A percentile compares a stretch with the other conserved stretches of the same genome.
These are phyloP conservation scores for Allolobophora icterica DNA, from an alignment of 2,888 invertebrate species.

Conservation along the genomic window DNA sequence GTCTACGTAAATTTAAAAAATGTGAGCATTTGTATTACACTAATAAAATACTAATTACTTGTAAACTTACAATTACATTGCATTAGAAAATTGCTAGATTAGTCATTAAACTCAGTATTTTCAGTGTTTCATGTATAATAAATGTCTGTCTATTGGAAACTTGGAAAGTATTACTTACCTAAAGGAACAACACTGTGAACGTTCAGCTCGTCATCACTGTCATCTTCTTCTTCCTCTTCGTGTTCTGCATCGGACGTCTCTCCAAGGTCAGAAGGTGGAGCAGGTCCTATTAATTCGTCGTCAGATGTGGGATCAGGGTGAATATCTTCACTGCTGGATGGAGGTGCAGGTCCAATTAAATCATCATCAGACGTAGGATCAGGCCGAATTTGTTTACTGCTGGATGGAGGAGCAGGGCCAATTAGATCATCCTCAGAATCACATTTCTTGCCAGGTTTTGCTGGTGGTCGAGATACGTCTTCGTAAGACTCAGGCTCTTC, in stretches of 20 bases:
- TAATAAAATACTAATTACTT: background rate
- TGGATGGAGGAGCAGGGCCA: constrained; percentile 14
- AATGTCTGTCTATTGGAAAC: background rate
- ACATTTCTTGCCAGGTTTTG: background rate
- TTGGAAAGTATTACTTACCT: background rate
- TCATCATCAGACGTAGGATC: background rate
- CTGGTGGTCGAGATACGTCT: background rate
- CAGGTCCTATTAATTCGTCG: background rate
- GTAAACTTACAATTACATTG: background rate
- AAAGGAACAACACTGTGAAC: constrained; percentile 13
- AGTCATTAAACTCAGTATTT: background rate
- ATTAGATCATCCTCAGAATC: background rate
- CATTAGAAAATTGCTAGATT: background rate
- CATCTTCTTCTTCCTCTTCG: background rate
- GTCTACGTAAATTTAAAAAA: background rate
- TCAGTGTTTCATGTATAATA: background rate
- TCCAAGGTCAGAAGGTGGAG: constrained; percentile 18
- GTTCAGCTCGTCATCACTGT: background rate
- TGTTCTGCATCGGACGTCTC: constrained; percentile 30
- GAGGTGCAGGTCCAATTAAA: background rate
- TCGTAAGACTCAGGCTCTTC: constrained; percentile 42
- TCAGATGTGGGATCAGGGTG: background rate
- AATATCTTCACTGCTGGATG: background rate
- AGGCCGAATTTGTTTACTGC: background rate
- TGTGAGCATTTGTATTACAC: background rate